A percentile compares a stretch with the other conserved stretches of the same genome.
Evolutionary conservation across 2,888 invertebrate species (phyloP).

Genomic region (Notocelia uddmanniana): DNA sequence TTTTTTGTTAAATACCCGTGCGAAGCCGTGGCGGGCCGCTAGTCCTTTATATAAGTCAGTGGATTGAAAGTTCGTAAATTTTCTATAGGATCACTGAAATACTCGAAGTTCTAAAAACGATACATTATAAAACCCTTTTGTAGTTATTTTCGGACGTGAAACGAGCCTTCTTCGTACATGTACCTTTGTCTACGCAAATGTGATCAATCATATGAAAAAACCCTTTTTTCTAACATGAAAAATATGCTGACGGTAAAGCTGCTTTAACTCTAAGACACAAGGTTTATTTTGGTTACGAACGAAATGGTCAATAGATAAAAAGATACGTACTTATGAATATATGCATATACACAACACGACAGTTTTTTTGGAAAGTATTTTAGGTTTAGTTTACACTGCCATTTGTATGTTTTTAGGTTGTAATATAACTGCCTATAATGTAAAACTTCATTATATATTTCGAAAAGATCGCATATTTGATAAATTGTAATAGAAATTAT

Average conservation of each 20-base stretch:
- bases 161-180: slow-evolving; percentile 14
- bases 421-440: not conserved
- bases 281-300: not conserved
- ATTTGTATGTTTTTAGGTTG: not conserved
- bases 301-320: slow-evolving; percentile 29
- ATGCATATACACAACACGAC: not conserved
- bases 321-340: slow-evolving; percentile 27
- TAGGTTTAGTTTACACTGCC: not conserved
- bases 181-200: slow-evolving; percentile 57
- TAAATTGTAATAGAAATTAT: too few species aligned
- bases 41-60: too few species aligned
- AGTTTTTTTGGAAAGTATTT: slow-evolving; percentile 5
- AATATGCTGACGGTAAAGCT: not conserved
- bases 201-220: slow-evolving; percentile 69
- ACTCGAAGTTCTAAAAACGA: not conserved
- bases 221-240: slow-evolving; percentile 56
- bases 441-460: too few species aligned
- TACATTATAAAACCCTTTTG: slow-evolving; percentile 5
- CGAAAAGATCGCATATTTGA: too few species aligned
- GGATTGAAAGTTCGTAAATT: too few species aligned
- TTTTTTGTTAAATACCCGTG: too few species aligned
- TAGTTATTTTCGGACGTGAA: slow-evolving; percentile 27
- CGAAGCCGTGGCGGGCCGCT: too few species aligned
- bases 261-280: not conserved
- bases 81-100: too few species aligned